Evolutionary conservation across 2,797 vertebrate species (phyloP), one percentile per base, ranked within the genome.

Genomic region (Alfaro cultratus): DNA sequence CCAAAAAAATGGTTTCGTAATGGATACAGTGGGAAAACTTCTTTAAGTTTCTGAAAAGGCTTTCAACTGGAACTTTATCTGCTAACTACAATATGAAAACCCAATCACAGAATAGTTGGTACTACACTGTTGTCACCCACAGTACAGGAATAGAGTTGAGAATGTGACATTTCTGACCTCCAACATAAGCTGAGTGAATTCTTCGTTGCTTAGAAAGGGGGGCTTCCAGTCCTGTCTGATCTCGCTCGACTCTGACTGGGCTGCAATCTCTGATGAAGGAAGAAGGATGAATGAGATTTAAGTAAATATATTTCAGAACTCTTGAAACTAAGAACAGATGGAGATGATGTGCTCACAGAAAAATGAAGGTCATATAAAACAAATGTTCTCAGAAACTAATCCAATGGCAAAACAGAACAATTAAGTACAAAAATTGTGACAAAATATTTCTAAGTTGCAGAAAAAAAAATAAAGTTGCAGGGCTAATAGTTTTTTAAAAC

Each of bases 191-290:
- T 99, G 98, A 75, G 98, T 98, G 95, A 99, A 99, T 92, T 99
- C 98, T 94, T 99, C 97, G 88, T 99, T 99, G 95, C 97, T 98
- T 92, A 99, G 97, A 95, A 99, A 99, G 81, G 97, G 96, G 0
- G 98, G 98, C 89, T 99, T 99, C 98, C 98, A 99, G 95, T 99
- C 97, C 93, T 98, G 98, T 91, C 97, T 97, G 94, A 99, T 99
- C 94, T 99, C 98, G 91, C 97, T 98, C 74, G 98, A 98, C 91
- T 99, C 98, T 45, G 98, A 98, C 92, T 99, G 98, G 80, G 97
- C 97, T 89, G 97, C 97, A 74, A 97, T 98, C 95, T 99, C 98
- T 99, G 91, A 74, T 34, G 49, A 77, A 36, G 45, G 81, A 77
- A 53, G 12, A 86, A 76, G 11, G 77, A 73, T 72, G 16, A 71